phyloP scores from a whole-genome alignment of 2,113 vertebrate species.

The Murina feae region DNA sequence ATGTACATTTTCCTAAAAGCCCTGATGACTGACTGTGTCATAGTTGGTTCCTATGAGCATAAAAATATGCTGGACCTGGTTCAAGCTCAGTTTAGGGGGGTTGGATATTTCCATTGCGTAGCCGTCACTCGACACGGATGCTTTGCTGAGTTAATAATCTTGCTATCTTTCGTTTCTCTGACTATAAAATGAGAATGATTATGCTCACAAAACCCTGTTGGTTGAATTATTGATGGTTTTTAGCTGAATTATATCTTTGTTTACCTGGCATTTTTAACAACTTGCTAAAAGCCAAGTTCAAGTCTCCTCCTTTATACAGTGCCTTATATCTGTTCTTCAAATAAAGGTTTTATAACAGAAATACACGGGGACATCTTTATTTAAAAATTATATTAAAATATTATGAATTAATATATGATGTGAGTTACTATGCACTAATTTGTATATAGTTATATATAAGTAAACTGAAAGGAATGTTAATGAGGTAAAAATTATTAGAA shows the following conservation, averaged over 20 bases:
- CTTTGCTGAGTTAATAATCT: slow-evolving; percentile 56
- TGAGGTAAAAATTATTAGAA: background rate
- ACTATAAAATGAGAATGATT: slow-evolving; percentile 47
- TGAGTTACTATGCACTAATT: background rate
- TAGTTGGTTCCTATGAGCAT: background rate
- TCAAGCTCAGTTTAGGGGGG: background rate
- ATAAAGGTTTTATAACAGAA: background rate
- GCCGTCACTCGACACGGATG: background rate
- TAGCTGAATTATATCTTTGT: slow-evolving; percentile 43
- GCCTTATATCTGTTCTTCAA: background rate
- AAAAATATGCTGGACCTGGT: slow-evolving; percentile 41
- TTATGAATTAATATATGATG: background rate
- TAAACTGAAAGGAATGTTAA: background rate
- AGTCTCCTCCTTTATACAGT: background rate
- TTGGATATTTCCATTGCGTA: background rate
- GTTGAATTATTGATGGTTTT: slow-evolving; percentile 41
- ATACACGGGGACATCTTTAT: background rate
- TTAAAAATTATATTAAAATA: background rate
- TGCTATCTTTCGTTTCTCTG: slow-evolving; percentile 12
- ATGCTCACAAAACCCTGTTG: slow-evolving; percentile 42
- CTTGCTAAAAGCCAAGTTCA: background rate
- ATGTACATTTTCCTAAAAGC: slow-evolving; percentile 18
- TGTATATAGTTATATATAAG: background rate
- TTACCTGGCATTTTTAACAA: slow-evolving; percentile 35
- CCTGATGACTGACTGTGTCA: background rate